A percentile compares a stretch with the other conserved stretches of the same genome.
Conservation (phyloP, 2,888 invertebrate species). For the Harpalus rubripes region DNA sequence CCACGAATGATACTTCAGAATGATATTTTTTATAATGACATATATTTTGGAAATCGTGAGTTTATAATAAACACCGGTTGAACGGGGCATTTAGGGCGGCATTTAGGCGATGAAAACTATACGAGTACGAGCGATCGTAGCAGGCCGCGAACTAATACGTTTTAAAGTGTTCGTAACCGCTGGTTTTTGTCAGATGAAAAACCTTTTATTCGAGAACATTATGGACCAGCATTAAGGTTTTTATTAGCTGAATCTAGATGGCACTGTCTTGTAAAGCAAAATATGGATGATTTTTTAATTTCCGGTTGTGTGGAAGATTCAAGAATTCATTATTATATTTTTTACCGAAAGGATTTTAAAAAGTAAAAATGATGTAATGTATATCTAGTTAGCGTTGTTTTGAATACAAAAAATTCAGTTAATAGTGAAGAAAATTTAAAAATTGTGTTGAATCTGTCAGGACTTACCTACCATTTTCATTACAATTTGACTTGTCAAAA, state of each 20-base stretch:
- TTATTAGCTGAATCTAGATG: conserved; percentile 35
- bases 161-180: conserved; percentile 42
- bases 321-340: conserved; percentile 27
- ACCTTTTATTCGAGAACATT: conserved; percentile 44
- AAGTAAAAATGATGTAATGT: not conserved
- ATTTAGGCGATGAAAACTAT: conserved; percentile 41
- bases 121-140: conserved; percentile 30
- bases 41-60: conserved; percentile 64
- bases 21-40: conserved; percentile 63
- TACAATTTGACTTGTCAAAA: too few relatives aligned
- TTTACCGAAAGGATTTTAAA: not conserved
- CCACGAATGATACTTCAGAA: conserved; percentile 12
- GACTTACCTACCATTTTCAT: too few relatives aligned
- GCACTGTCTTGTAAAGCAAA: conserved; percentile 28
- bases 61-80: conserved; percentile 61
- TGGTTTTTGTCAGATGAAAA: conserved; percentile 35
- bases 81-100: conserved; percentile 15
- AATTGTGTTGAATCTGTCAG: too few relatives aligned
- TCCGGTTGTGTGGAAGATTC: not conserved
- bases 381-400: conserved; percentile 2
- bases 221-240: conserved; percentile 34
- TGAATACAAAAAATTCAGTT: not conserved
- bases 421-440: too few relatives aligned
- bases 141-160: conserved; percentile 40
- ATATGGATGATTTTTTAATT: conserved; percentile 34